Evolutionary conservation across 2,113 vertebrate genomes (phyloP).

Genomic region (Patagioenas fasciata): DNA sequence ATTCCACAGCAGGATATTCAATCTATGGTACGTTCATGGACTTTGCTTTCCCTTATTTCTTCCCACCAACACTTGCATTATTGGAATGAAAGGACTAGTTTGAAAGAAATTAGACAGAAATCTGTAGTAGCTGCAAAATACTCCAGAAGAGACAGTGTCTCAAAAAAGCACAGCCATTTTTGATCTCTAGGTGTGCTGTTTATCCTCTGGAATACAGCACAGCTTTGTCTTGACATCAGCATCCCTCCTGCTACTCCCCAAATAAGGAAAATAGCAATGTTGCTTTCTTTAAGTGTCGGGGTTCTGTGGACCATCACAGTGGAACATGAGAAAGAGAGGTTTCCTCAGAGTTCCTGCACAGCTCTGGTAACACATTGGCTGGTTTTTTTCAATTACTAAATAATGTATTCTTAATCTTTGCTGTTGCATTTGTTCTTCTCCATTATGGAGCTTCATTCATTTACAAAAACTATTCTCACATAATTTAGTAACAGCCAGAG

Average conservation of each 20-base stretch:
- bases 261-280: not conserved
- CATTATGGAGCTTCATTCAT: not conserved
- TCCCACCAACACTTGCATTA: not conserved
- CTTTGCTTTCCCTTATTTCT: not conserved
- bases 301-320: not conserved
- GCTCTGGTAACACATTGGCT: not conserved
- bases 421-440: not conserved
- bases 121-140: not conserved
- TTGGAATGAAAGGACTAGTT: not conserved
- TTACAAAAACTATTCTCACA: not conserved
- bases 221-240: not conserved
- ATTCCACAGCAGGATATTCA: slow-evolving; percentile 93
- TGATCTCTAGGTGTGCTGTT: not conserved
- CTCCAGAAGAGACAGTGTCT: not conserved
- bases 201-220: not conserved
- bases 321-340: accelerated
- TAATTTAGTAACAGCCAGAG: not conserved
- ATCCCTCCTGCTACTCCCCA: not conserved
- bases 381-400: not conserved
- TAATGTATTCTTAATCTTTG: not conserved
- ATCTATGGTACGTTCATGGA: slow-evolving; percentile 84
- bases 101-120: not conserved
- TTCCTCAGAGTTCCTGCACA: not conserved
- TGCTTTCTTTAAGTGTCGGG: not conserved
- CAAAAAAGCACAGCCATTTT: not conserved